Conservation (phyloP, 2,797 vertebrate genomes). For the Hybognathus amarus region DNA sequence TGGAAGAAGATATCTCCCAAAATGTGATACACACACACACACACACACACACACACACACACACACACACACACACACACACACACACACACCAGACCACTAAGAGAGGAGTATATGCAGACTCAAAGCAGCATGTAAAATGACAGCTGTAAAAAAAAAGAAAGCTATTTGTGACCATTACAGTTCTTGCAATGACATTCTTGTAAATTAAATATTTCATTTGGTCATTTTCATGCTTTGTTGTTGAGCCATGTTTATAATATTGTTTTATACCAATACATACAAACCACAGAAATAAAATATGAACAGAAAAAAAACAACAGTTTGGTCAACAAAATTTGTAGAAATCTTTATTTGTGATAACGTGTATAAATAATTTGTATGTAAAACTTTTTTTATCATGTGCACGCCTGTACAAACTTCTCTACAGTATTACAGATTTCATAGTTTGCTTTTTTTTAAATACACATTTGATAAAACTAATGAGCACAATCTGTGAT, state of each 20-base stretch:
- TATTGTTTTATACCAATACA: constrained; percentile 64
- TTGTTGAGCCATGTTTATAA: constrained; percentile 67
- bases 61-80: no score
- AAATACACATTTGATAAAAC: constrained; percentile 67
- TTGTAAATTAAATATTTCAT: neutral
- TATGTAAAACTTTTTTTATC: constrained; percentile 73
- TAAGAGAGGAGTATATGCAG: neutral
- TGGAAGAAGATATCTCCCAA: constrained; percentile 29
- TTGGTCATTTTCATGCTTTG: neutral
- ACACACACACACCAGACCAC: neutral
- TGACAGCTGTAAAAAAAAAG: neutral
- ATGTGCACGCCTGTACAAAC: constrained; percentile 76
- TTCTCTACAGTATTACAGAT: constrained; percentile 62
- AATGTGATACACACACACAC: neutral
- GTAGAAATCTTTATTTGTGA: constrained; percentile 81
- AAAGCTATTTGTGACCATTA: neutral
- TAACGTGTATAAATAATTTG: constrained; percentile 81
- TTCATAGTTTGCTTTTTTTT: constrained; percentile 64
- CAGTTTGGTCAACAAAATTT: constrained; percentile 51
- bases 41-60: no score
- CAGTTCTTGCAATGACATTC: neutral
- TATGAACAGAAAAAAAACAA: neutral
- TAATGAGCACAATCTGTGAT: constrained; percentile 70
- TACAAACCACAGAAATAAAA: constrained; percentile 52
- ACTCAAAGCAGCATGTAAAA: neutral